Base-by-base conservation (phyloP, 2,888 invertebrate species). In the Tetropium fuscum region DNA sequence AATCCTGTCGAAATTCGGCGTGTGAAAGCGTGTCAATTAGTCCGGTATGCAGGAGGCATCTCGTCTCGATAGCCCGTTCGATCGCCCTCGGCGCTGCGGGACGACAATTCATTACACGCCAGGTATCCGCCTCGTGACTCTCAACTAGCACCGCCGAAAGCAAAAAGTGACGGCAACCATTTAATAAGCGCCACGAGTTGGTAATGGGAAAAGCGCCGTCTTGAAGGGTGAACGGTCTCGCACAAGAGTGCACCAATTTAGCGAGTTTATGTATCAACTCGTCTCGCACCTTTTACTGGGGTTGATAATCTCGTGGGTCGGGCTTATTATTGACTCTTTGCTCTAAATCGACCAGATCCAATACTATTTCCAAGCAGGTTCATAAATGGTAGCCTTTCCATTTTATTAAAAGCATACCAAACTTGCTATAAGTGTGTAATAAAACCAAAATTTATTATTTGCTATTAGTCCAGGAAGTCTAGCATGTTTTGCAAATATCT, bases 91-190 rank as follows among this genome's bases (percentile, higher is more conserved):
- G 64, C 65, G n/a, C n/a, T n/a, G n/a, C n/a, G 71, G 68, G 62
- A 61, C 38, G 5, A 51, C 34, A 34, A 60, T 60, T 60, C 55
- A 72, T 71, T 71, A 66, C 70, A 58, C 62, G n/a, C 57, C 69
- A 67, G 67, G 67, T 67, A 69, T 63, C 63, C 58, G 45, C 63
- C 67, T 67, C 70, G 60, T 56, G 66, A 68, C 64, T 72, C 60
- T 53, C 64, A 63, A 58, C 64, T 45, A 62, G 59, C 64, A 61
- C 62, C 54, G 65, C 64, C 70, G 67, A 70, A 71, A n/a, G n/a
- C 69, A 72, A 72, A 72, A 70, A 72, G 64, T 72, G 72, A 73
- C 72, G 66, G 66, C 65, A 62, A 63, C 73, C 71, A 74, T 74
- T 74, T 72, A 74, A 74, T 74, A 74, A 74, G 68, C 66, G 66